Evolutionary conservation across 2,888 invertebrate species (phyloP).

Genomic region (Pterostichus niger): DNA sequence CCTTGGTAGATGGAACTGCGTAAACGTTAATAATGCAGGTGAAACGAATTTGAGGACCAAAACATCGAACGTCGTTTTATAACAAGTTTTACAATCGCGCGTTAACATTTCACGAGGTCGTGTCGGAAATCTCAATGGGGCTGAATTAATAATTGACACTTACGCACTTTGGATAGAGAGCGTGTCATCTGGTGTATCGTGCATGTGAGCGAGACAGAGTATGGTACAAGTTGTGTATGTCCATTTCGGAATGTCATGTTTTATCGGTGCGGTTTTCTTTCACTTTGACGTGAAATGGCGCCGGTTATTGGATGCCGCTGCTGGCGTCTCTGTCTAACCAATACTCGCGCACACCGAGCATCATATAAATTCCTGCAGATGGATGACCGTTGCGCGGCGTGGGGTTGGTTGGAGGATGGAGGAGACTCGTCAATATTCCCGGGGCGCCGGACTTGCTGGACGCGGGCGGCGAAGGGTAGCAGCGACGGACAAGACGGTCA

Average conservation of each 20-base stretch:
- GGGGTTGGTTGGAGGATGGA: too few species aligned
- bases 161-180: constrained; percentile 26
- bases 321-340: constrained; percentile 70
- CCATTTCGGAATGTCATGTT: constrained; percentile 76
- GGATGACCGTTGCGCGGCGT: constrained; percentile 73
- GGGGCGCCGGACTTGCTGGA: constrained; percentile 35
- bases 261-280: constrained; percentile 76
- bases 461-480: constrained; percentile 68
- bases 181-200: constrained; percentile 57
- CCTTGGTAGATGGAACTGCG: constrained; percentile 35
- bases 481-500: constrained; percentile 70
- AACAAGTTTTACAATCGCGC: constrained; percentile 77
- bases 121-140: constrained; percentile 74
- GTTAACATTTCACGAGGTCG: constrained; percentile 76
- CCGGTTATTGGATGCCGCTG: constrained; percentile 75
- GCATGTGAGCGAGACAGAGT: constrained; percentile 69
- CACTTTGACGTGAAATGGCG: constrained; percentile 76
- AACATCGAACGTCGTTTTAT: constrained; percentile 72
- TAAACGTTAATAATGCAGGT: constrained; percentile 44
- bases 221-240: constrained; percentile 73
- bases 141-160: constrained; percentile 55
- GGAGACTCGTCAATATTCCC: constrained; percentile 70
- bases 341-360: constrained; percentile 75
- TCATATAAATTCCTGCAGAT: constrained; percentile 77
- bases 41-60: constrained; percentile 22